Percentiles rank a stretch among this genome's conserved stretches.
Conservation (phyloP, 2,113 vertebrate species). For the Camelus dromedarius region DNA sequence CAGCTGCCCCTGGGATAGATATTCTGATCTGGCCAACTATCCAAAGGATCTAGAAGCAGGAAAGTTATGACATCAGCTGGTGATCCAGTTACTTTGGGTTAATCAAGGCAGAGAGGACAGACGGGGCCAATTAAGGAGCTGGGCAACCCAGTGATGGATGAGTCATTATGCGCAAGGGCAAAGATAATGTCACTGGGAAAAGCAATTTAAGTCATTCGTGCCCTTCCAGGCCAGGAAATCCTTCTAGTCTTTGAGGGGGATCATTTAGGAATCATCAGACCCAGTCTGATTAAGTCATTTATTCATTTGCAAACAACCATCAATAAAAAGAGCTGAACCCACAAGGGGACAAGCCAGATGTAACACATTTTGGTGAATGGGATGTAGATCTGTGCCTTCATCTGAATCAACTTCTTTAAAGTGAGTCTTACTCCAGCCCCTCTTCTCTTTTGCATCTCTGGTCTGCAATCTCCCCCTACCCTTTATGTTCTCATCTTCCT, state of each 20-base stretch:
- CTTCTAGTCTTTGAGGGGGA: constrained; percentile 59
- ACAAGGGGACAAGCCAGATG: constrained; percentile 58
- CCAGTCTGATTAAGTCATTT: constrained; percentile 73
- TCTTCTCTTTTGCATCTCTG: neutral
- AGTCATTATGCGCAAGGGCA: constrained; percentile 70
- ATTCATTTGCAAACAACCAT: constrained; percentile 52
- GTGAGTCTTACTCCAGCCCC: neutral
- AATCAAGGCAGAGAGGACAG: constrained; percentile 68
- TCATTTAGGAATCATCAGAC: constrained; percentile 63
- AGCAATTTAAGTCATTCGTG: constrained; percentile 72
- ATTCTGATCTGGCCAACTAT: constrained; percentile 30
- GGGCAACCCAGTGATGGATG: constrained; percentile 57
- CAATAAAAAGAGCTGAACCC: constrained; percentile 24
- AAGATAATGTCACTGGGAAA: constrained; percentile 77
- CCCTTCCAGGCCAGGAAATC: constrained; percentile 73
- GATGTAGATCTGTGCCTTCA: constrained; percentile 16
- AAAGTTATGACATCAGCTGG: constrained; percentile 47
- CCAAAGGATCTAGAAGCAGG: constrained; percentile 55
- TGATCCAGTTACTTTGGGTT: constrained; percentile 66
- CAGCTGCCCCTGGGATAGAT: neutral
- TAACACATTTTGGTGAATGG: constrained; percentile 59
- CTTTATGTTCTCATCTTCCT: neutral
- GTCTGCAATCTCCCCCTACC: neutral
- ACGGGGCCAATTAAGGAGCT: constrained; percentile 64
- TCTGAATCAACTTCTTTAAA: constrained; percentile 53